Percentiles rank a stretch among this genome's conserved stretches.
Evolutionary conservation across 1,140 invertebrate species (phyloP).

Genomic region (Drosophila eugracilis): DNA sequence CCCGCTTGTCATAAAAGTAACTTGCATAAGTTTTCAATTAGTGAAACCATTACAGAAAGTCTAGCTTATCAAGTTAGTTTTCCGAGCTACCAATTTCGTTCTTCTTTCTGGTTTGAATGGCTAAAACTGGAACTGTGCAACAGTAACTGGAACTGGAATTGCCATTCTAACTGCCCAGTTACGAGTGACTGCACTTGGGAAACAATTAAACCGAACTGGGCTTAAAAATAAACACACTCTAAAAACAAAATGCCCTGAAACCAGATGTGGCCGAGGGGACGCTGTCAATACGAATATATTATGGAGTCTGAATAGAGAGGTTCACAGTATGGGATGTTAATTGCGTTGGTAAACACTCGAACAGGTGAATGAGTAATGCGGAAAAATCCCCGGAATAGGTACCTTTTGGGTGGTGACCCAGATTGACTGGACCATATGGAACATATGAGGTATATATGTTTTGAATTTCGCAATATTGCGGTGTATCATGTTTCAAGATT

Average conservation of each 20-base stretch:
- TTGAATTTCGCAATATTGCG: background rate
- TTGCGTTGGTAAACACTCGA: conserved; percentile 58
- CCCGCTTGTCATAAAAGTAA: background rate
- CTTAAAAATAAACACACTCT: conserved; percentile 41
- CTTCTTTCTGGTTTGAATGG: conserved; percentile 37
- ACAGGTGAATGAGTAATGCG: conserved; percentile 58
- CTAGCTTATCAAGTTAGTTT: conserved; percentile 22
- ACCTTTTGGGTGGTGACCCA: conserved; percentile 35
- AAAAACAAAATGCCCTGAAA: conserved; percentile 33
- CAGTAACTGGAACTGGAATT: conserved; percentile 32
- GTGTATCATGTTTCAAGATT: background rate
- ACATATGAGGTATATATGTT: background rate
- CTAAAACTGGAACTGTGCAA: conserved; percentile 42
- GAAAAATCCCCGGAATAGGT: conserved; percentile 47
- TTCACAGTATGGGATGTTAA: conserved; percentile 60
- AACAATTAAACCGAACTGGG: conserved; percentile 60
- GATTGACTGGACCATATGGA: conserved; percentile 7
- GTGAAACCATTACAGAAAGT: conserved; percentile 25
- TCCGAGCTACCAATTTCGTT: conserved; percentile 1
- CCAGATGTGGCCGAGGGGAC: conserved; percentile 31
- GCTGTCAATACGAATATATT: conserved; percentile 1
- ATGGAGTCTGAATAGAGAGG: conserved; percentile 16
- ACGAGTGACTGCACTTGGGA: conserved; percentile 71
- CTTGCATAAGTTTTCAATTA: conserved; percentile 42
- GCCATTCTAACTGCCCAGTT: conserved; percentile 52